Conservation (phyloP, 2,113 vertebrate genomes). For the Hyaena hyaena region DNA sequence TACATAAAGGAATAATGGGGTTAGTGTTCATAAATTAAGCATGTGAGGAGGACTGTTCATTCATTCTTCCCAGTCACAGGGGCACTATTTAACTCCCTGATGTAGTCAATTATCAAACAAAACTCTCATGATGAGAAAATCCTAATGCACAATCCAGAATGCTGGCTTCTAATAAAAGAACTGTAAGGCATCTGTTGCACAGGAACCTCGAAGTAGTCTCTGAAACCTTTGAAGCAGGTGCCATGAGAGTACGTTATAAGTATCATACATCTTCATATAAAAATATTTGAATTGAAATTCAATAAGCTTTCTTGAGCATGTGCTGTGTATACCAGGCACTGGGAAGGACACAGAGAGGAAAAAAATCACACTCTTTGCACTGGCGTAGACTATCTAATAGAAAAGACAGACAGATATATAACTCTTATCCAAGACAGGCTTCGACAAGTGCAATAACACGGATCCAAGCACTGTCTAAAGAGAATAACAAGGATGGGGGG, state of each 20-base stretch:
- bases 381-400: background rate
- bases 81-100: constrained; percentile 47
- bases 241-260: background rate
- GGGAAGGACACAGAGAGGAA: background rate
- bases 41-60: constrained; percentile 40
- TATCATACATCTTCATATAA: background rate
- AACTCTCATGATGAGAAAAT: constrained; percentile 43
- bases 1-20: constrained; percentile 55
- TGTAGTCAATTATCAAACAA: constrained; percentile 64
- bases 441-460: background rate
- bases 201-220: constrained; percentile 41
- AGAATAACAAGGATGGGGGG: background rate
- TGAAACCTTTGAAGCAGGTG: constrained; percentile 36
- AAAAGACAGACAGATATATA: background rate
- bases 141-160: constrained; percentile 4
- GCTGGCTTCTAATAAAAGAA: constrained; percentile 38
- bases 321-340: background rate
- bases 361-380: constrained; percentile 2
- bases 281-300: constrained; percentile 37
- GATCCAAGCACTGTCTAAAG: background rate
- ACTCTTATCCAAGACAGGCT: background rate
- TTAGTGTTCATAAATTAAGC: constrained; percentile 55
- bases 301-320: background rate
- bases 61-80: constrained; percentile 14
- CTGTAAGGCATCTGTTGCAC: constrained; percentile 33